Evolutionary conservation across 2,888 invertebrate species (phyloP).

Genomic region (Caenorhabditis sulstoni): DNA sequence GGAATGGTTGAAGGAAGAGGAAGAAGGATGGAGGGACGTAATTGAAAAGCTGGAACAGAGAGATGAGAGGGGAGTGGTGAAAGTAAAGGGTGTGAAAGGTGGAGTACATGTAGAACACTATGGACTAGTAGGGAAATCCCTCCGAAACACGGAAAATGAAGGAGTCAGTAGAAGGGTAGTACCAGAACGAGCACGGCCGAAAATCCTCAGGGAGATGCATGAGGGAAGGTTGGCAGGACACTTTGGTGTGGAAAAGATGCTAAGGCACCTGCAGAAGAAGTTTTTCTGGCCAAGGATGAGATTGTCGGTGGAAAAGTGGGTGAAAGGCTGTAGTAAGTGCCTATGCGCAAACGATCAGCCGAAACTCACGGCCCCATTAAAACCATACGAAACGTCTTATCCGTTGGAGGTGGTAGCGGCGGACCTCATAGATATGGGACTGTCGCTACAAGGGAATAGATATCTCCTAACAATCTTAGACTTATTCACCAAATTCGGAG

Average conservation of each 20-base stretch:
- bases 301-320: slow-evolving; percentile 15
- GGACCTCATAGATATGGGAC: slow-evolving; percentile 41
- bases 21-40: slow-evolving; percentile 8
- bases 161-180: slow-evolving; percentile 16
- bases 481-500: slow-evolving; percentile 49
- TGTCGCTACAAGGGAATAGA: slow-evolving; percentile 29
- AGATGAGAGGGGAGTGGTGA: not conserved
- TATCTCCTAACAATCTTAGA: slow-evolving; percentile 51
- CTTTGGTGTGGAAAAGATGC: slow-evolving; percentile 9
- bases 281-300: slow-evolving; percentile 46
- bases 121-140: not conserved
- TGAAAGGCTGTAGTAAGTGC: slow-evolving; percentile 23
- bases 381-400: not conserved
- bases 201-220: slow-evolving; percentile 24
- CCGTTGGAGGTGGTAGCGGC: slow-evolving; percentile 44
- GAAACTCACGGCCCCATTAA: slow-evolving; percentile 22
- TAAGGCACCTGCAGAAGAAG: not conserved
- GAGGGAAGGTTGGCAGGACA: slow-evolving; percentile 7
- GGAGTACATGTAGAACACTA: not conserved
- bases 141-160: slow-evolving; percentile 1
- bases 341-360: slow-evolving; percentile 14
- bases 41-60: not conserved
- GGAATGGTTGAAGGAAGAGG: slow-evolving; percentile 13
- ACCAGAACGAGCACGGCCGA: slow-evolving; percentile 3
- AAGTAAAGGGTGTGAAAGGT: not conserved